Percentiles rank a stretch among this genome's conserved stretches.
Conservation (phyloP, 2,888 invertebrate species). For the Protonemura montana region DNA sequence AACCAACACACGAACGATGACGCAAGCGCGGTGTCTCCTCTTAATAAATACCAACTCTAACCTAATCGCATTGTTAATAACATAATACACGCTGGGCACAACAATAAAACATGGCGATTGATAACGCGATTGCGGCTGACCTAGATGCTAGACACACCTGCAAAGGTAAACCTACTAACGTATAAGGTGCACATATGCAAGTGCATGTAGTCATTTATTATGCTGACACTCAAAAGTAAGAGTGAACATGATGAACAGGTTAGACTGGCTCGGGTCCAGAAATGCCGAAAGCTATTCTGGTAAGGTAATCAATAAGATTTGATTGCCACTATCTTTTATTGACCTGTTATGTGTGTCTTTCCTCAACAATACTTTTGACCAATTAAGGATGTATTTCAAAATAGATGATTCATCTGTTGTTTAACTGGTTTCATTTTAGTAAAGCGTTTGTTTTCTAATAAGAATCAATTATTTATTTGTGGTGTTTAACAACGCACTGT, state of each 20-base stretch:
- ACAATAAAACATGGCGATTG: background rate
- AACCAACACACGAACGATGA: background rate
- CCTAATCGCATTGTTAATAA: background rate
- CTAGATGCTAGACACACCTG: background rate
- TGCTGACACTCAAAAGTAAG: background rate
- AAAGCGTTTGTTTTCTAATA: no score
- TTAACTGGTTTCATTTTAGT: background rate
- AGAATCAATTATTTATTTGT: no score
- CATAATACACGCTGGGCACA: background rate
- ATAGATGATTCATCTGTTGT: background rate
- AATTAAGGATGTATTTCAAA: background rate
- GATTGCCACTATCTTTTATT: background rate
- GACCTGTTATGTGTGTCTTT: background rate
- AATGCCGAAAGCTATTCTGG: background rate
- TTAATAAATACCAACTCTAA: background rate
- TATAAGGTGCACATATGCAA: background rate
- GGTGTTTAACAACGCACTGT: no score
- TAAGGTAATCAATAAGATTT: background rate
- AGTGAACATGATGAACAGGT: background rate
- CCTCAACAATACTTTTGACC: background rate
- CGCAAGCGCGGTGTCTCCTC: background rate
- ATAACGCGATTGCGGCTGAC: background rate
- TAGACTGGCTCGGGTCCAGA: background rate
- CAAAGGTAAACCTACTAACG: background rate
- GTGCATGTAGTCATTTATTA: background rate